A percentile compares a stretch with the other conserved stretches of the same genome.
These are phyloP conservation scores for Cryptomyrus ogoouensis DNA, from an alignment of 2,113 vertebrate genomes.

Conservation along the genomic window DNA sequence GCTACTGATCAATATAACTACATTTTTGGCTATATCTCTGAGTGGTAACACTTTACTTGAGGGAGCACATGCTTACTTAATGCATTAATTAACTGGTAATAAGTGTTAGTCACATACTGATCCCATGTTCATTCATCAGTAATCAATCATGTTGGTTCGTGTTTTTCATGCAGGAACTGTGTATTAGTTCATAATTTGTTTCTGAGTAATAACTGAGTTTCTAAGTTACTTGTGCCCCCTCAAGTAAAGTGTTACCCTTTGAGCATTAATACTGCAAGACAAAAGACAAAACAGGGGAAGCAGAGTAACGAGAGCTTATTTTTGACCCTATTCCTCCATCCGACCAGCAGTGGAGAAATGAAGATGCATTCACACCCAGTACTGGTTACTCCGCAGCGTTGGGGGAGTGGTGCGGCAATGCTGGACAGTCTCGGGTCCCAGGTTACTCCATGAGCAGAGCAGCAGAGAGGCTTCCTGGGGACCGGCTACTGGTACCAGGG, in stretches of 20 bases:
- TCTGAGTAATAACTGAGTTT: neutral
- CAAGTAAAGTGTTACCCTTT: neutral
- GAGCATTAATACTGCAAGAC: neutral
- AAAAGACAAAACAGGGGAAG: neutral
- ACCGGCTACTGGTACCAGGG: conserved; percentile 31
- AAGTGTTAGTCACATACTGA: neutral
- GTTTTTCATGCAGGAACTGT: neutral
- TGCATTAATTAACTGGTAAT: neutral
- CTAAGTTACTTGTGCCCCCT: neutral
- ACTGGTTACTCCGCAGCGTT: conserved; percentile 70
- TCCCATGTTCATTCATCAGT: neutral
- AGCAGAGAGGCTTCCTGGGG: conserved; percentile 40
- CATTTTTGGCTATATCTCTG: neutral
- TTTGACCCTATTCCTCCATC: neutral
- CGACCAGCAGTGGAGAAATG: conserved; percentile 22
- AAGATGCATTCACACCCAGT: conserved; percentile 72
- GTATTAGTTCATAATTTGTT: neutral
- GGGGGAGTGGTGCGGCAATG: conserved; percentile 70
- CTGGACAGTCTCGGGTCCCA: conserved; percentile 61
- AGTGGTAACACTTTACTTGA: neutral
- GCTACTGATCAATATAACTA: neutral
- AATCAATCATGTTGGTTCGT: neutral
- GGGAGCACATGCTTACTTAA: neutral
- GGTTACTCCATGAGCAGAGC: conserved; percentile 58
- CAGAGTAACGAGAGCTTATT: neutral